Base-by-base conservation (phyloP, 2,888 invertebrate species). In the Desoria tigrina region DNA sequence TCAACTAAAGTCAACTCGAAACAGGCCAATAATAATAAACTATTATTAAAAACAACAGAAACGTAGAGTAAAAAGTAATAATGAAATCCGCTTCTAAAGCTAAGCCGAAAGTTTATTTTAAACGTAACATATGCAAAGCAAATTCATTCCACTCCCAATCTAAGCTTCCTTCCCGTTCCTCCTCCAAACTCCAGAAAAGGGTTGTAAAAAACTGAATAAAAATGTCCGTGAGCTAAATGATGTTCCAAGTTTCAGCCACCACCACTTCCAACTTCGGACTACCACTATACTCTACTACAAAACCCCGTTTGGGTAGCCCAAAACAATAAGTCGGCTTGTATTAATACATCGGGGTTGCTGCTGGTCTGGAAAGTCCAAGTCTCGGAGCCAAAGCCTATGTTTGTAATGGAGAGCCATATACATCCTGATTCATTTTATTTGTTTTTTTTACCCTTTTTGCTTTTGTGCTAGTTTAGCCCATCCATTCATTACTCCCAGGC, bases 401-500 rank as follows among this genome's bases (percentile, higher is more conserved):
- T 57, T 42, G 26, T 32, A 32, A 32, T 32, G 32, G 11, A 32
- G 11, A 32, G 32, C 32, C 32, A 11, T 32, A 32, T 32, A 32
- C 32, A 32, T 32, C 32, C 32, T 32, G 32, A 32, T 32, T 32
- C 32, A 32, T 32, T 32, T 32, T 32, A 32, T 49, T 42, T 14
- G 32, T 27, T 49, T 32, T 45, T 45, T 58, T 32, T 7, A 32
- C 32, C 32, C 32, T 32, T 23, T 51, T 51, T 18, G 26, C 51
- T 16, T 51, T 26, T 51, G 51, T 51, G 23, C 28, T 28, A 39
- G 62, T 57, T 59, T 62, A 67, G 39, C 57, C 70, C 67, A 70
- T 67, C 60, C 50, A 67, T 65, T 65, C 56, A 70, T 70, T 70
- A 65, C 54, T 18, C 26, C 57, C 65, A 59, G 65, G 56, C 70